A percentile compares a stretch with the other conserved stretches of the same genome.
Evolutionary conservation across 2,888 invertebrate genomes (phyloP).

Genomic region (Salpingus planirostris): DNA sequence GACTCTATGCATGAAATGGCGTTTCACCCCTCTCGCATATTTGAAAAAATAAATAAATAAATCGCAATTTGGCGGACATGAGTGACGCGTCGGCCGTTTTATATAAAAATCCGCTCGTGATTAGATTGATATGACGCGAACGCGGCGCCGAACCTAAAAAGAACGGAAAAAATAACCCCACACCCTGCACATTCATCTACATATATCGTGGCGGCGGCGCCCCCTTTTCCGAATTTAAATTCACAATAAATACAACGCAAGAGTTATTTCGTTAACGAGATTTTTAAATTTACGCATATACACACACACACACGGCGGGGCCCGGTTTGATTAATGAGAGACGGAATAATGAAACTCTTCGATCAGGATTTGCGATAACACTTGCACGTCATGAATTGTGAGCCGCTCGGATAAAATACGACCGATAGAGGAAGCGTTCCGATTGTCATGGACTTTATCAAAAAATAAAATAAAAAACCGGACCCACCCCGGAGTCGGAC

Average conservation of each 20-base stretch:
- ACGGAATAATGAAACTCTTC: constrained; percentile 39
- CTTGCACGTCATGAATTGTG: constrained; percentile 28
- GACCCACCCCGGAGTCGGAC: no score
- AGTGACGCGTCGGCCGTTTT: no score
- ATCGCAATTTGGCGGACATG: constrained; percentile 16
- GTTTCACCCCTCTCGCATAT: constrained; percentile 6
- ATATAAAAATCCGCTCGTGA: no score
- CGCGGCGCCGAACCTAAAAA: constrained; percentile 2
- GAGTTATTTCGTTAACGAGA: constrained; percentile 40
- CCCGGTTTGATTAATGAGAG: constrained; percentile 39
- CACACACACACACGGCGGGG: no score
- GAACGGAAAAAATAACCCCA: constrained; percentile 6
- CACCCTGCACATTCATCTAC: constrained; percentile 5
- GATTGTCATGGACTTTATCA: no score
- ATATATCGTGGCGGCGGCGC: constrained; percentile 7
- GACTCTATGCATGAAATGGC: no score
- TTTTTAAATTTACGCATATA: constrained; percentile 39
- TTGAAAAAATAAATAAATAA: constrained; percentile 1
- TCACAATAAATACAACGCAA: constrained; percentile 37
- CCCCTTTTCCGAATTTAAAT: constrained; percentile 34
- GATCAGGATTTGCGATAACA: constrained; percentile 37
- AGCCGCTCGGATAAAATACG: constrained; percentile 19
- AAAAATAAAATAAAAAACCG: no score
- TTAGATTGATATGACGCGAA: constrained; percentile 6
- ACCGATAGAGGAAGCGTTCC: constrained; percentile 4